Conservation (phyloP, 2,113 vertebrate species). For the Hemicordylus capensis region DNA sequence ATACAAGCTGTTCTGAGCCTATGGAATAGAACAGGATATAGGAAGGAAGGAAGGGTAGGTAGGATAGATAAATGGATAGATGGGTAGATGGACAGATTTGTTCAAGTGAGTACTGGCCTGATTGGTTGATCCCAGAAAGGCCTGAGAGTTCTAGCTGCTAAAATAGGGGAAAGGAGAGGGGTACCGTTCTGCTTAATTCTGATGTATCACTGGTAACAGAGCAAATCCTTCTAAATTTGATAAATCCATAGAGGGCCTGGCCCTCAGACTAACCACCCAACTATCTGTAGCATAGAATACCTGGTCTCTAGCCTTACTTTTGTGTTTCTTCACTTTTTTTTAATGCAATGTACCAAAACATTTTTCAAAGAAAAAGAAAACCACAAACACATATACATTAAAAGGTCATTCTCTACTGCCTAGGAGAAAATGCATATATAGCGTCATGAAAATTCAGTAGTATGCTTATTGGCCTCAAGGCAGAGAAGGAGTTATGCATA, state of each 20-base stretch:
- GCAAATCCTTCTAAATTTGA: neutral
- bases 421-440: conserved; percentile 53
- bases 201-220: neutral
- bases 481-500: conserved; percentile 26
- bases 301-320: neutral
- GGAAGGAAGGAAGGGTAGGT: no score
- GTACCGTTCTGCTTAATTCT: neutral
- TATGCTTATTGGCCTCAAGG: conserved; percentile 43
- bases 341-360: neutral
- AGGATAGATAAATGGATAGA: no score
- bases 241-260: neutral
- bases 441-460: conserved; percentile 59
- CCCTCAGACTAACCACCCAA: accelerated
- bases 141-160: neutral
- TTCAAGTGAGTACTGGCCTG: neutral
- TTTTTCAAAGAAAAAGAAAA: neutral
- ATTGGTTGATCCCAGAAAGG: neutral
- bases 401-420: conserved; percentile 28
- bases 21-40: no score
- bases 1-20: no score
- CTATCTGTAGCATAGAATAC: neutral
- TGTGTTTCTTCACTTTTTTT: neutral
- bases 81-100: no score
- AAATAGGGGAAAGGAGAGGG: neutral
- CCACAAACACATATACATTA: neutral